Evolutionary conservation across 1,140 invertebrate genomes (phyloP).

Genomic region (Cepaea nemoralis): DNA sequence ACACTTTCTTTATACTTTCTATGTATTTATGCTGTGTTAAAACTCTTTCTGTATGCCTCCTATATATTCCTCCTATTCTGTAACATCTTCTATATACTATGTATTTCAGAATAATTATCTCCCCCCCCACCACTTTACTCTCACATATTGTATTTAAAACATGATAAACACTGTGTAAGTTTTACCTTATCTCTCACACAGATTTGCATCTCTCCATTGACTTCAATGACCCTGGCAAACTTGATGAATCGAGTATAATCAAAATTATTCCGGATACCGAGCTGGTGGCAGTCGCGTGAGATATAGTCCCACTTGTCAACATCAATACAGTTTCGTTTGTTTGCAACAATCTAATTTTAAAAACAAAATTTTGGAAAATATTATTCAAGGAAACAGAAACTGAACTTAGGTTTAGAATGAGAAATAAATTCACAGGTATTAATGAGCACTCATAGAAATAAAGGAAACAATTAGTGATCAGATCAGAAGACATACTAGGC

Average conservation of each 20-base stretch:
- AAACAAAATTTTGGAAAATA: too few relatives aligned
- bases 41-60: too few relatives aligned
- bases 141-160: too few relatives aligned
- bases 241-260: conserved; percentile 72
- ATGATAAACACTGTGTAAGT: background rate
- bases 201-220: conserved; percentile 68
- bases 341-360: conserved; percentile 78
- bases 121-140: background rate
- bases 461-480: too few relatives aligned
- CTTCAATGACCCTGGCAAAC: conserved; percentile 67
- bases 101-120: background rate
- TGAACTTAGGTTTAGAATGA: too few relatives aligned
- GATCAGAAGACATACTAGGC: too few relatives aligned
- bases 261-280: conserved; percentile 74
- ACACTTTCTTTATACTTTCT: too few relatives aligned
- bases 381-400: too few relatives aligned
- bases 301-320: conserved; percentile 84
- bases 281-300: conserved; percentile 75
- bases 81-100: background rate
- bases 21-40: too few relatives aligned
- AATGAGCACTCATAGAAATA: too few relatives aligned
- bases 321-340: conserved; percentile 78
- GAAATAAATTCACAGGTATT: too few relatives aligned
- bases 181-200: conserved; percentile 73
- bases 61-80: background rate